Evolutionary conservation across 2,888 invertebrate species (phyloP).

Genomic region (Sphinx pinastri): DNA sequence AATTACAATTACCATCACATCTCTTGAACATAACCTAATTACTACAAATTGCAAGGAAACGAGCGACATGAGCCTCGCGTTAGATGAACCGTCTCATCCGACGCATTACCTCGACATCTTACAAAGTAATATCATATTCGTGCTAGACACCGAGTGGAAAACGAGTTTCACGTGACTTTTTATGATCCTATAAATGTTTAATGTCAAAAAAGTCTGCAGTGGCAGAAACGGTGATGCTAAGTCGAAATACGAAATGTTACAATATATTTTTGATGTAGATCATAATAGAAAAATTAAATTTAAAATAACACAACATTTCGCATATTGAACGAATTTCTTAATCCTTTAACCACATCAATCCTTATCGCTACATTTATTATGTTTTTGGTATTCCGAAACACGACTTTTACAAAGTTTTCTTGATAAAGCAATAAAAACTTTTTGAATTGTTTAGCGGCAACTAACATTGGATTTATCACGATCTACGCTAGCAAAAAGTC

Average conservation of each 20-base stretch:
- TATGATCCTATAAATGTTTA: slow-evolving; percentile 79
- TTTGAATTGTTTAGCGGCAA: slow-evolving; percentile 7
- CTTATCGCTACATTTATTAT: neutral
- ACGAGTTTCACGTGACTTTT: slow-evolving; percentile 69
- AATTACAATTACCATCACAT: neutral
- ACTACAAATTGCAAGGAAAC: slow-evolving; percentile 14
- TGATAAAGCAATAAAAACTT: slow-evolving; percentile 20
- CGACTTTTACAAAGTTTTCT: neutral
- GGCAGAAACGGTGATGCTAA: slow-evolving; percentile 51
- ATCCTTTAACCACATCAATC: neutral
- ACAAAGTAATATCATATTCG: slow-evolving; percentile 67
- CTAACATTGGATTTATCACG: slow-evolving; percentile 18
- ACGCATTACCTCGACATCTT: slow-evolving; percentile 48
- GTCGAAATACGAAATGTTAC: slow-evolving; percentile 49
- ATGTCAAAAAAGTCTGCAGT: slow-evolving; percentile 69
- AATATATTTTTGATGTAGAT: too few species aligned
- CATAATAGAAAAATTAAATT: neutral
- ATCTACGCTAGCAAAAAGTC: slow-evolving; percentile 13
- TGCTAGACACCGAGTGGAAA: slow-evolving; percentile 59
- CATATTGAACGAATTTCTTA: neutral
- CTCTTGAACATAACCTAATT: slow-evolving; percentile 14
- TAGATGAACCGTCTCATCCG: slow-evolving; percentile 33
- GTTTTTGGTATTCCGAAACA: neutral
- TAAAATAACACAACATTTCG: neutral
- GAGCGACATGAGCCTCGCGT: slow-evolving; percentile 3